Evolutionary conservation across 2,113 vertebrate species (phyloP).

Genomic region (Phalacrocorax pelagicus): DNA sequence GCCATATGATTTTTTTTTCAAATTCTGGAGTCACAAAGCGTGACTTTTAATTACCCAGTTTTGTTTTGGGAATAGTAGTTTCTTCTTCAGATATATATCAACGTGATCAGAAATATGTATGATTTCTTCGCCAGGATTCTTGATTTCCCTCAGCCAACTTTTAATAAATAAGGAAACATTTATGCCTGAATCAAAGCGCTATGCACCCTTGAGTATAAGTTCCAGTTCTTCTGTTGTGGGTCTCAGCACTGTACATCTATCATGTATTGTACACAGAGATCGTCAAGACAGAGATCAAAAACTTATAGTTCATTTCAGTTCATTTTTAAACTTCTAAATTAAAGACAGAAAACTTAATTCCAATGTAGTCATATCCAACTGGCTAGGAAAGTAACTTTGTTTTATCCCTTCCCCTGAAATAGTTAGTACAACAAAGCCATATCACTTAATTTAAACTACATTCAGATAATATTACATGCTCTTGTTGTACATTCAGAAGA

Average conservation of each 20-base stretch:
- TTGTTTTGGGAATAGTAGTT: constrained; percentile 26
- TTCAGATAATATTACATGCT: not conserved
- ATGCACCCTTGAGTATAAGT: not conserved
- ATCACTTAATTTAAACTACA: not conserved
- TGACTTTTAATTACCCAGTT: constrained; percentile 1
- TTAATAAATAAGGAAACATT: constrained; percentile 27
- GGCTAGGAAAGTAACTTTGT: not conserved
- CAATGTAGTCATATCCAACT: not conserved
- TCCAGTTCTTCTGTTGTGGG: constrained; percentile 21
- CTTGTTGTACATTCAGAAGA: not conserved
- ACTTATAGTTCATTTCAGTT: not conserved
- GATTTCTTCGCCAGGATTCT: constrained; percentile 24
- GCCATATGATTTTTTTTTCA: not conserved
- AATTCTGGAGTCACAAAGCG: constrained; percentile 2
- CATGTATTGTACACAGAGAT: not conserved
- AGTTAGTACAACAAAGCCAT: not conserved
- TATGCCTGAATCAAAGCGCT: constrained; percentile 26
- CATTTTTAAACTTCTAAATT: not conserved
- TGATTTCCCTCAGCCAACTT: not conserved
- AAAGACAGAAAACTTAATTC: not conserved
- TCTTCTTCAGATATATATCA: constrained; percentile 25
- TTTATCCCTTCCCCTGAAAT: not conserved
- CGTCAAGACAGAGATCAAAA: constrained; percentile 13
- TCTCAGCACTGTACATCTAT: not conserved
- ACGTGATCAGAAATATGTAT: constrained; percentile 3